Evolutionary conservation across 2,888 invertebrate species (phyloP), one percentile per base, ranked within the genome.

Genomic region (Phortica okadai): DNA sequence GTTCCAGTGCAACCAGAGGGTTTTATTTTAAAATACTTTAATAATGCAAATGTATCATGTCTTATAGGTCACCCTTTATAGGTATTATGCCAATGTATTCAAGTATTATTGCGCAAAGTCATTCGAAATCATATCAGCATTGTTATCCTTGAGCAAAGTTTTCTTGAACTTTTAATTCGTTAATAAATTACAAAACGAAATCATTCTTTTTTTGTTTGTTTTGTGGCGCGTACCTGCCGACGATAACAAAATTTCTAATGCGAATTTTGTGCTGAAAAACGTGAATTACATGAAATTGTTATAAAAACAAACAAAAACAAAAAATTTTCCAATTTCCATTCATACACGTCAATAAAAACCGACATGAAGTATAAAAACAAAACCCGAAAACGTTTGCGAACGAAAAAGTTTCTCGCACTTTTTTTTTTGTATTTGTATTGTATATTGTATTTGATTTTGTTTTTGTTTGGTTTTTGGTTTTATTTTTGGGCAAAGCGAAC

Each of bases 291-390:
- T 80, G 77, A 76, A 80, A 64, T 79, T 58, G 66, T 82, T 86
- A 88, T 80, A 74, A 85, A 85, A 88, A 88, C 88, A 88, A 85
- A 86, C 88, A 85, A 86, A 21, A 76, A 74, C 14, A 33, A 33
- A 33, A 33, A 33, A 4, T 2, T 70, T 78, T 75, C 83, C 83
- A 69, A 77, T 66, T 78, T 83, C 79, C 85, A 86, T 50, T 69
- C 69, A 69, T 64, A 64, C 33, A 14, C 14, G 50, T 50, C 50
- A 62, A 87, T 84, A 79, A 84, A 85, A 86, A 82, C 85, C 82
- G 77, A 78, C 79, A 79, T 77, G 82, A 59, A 59, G 4, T 16
- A 62, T 10, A 25, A 62, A 16, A 25, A 25, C 25, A 62, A 62
- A 4, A 10, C n/a, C 21, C 62, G 25, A 62, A 62, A 62, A 62